Evolutionary conservation across 2,113 vertebrate species (phyloP).

Genomic region (Setophaga kirtlandii): DNA sequence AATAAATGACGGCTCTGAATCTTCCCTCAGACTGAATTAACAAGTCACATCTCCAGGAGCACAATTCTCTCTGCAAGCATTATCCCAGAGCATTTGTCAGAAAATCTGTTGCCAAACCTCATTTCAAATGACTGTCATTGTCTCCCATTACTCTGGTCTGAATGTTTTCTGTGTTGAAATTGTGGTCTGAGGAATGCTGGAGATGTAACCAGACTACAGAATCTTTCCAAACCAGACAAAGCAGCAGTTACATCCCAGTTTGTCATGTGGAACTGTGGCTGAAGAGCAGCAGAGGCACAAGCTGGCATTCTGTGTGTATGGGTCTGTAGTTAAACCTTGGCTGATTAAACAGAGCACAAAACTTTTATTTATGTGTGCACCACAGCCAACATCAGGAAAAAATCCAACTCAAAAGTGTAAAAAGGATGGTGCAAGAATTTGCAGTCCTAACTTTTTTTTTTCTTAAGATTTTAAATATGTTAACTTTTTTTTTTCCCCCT

Average conservation of each 20-base stretch:
- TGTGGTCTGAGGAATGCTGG: not conserved
- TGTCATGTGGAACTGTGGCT: not conserved
- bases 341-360: not conserved
- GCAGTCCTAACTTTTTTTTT: not conserved
- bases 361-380: not conserved
- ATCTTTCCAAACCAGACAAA: not conserved
- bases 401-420: not conserved
- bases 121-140: not conserved
- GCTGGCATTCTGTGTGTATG: accelerated
- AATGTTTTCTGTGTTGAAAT: not conserved
- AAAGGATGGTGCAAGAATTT: not conserved
- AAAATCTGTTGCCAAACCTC: not conserved
- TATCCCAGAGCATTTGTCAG: not conserved
- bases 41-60: not conserved
- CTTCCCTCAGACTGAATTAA: conserved; percentile 10
- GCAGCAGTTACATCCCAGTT: not conserved
- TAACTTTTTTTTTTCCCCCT: not conserved
- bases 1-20: not conserved
- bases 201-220: not conserved
- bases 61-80: not conserved
- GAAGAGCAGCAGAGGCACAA: not conserved
- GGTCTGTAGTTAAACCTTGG: not conserved
- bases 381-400: not conserved
- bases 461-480: not conserved
- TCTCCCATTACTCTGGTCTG: not conserved